phyloP scores from a whole-genome alignment of 2,113 vertebrate genomes.

The Hemicordylus capensis region DNA sequence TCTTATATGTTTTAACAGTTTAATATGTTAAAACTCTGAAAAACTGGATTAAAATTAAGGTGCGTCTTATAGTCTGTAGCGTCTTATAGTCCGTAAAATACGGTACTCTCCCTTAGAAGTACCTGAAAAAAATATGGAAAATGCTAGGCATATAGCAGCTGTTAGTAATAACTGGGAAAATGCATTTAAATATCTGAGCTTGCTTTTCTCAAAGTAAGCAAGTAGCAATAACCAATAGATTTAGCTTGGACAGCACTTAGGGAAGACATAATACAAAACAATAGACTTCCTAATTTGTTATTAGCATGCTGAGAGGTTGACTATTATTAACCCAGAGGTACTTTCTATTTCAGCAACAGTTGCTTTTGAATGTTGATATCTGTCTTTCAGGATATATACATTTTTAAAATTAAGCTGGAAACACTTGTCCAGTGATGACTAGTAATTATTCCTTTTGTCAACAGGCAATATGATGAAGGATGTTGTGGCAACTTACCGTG shows the following conservation, averaged over 20 bases:
- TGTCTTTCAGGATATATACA: constrained; percentile 55
- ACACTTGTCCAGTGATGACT: constrained; percentile 74
- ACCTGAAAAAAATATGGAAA: not conserved
- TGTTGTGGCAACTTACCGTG: constrained; percentile 76
- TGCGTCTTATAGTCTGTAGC: too few relatives aligned
- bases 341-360: constrained; percentile 35
- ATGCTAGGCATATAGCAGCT: not conserved
- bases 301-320: constrained; percentile 3
- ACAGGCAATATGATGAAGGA: constrained; percentile 83
- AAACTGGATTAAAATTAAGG: too few relatives aligned
- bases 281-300: not conserved
- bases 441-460: constrained; percentile 85
- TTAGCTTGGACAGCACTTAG: constrained; percentile 19
- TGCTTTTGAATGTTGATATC: constrained; percentile 52
- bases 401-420: constrained; percentile 58
- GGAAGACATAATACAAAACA: not conserved
- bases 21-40: too few relatives aligned
- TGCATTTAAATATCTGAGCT: not conserved
- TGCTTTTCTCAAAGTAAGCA: not conserved
- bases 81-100: too few relatives aligned
- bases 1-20: too few relatives aligned
- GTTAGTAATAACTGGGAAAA: constrained; percentile 15
- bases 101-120: not conserved
- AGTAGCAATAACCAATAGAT: not conserved
- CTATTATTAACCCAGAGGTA: constrained; percentile 14